Base-by-base conservation (phyloP, 2,888 invertebrate species). In the Eupeodes latifasciatus region DNA sequence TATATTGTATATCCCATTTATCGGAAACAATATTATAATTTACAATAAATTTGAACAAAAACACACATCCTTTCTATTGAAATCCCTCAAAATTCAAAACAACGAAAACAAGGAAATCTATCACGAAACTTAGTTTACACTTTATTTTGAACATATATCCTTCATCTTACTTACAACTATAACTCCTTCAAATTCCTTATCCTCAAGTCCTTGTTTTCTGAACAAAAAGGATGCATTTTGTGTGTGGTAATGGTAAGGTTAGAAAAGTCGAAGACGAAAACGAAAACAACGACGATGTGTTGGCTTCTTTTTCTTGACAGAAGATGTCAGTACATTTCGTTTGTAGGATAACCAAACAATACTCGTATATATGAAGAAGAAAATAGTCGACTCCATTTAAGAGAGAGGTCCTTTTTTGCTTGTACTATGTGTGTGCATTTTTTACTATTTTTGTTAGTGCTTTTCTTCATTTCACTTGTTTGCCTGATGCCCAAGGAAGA, bases 321-420 rank as follows among this genome's bases (percentile, higher is more conserved):
- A 36, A 44, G 44, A 64, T 76, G 83, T 83, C 83, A 80, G 83
- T 87, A 66, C 51, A 79, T 27, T 87, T 79, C 72, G 86, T 80
- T 76, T 79, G 44, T 62, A 55, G 75, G 80, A 83, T 81, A 85
- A 74, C 82, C 57, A 69, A 81, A 78, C 74, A 82, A 85, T 74
- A 62, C 27, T 27, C 27, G 27, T 27, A 27, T 27, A 27, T 71
- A 51, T 71, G 12, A 12, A 47, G 51, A 53, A 71, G 44, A 75
- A 71, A 62, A 61, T 76, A 79, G 71, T 64, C 27, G 51, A 51
- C 79, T 77, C 57, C 62, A 57, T 61, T 57, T 53, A 47, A 11
- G 10, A 49, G 10, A 49, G 47, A 49, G 47, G 34, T 19, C 44
- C 40, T 69, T 16, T 71, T 16, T 44, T 44, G 4, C 59, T 75